These are phyloP conservation scores for Antitype chi DNA, from an alignment of 2,888 invertebrate species.

Conservation along the genomic window DNA sequence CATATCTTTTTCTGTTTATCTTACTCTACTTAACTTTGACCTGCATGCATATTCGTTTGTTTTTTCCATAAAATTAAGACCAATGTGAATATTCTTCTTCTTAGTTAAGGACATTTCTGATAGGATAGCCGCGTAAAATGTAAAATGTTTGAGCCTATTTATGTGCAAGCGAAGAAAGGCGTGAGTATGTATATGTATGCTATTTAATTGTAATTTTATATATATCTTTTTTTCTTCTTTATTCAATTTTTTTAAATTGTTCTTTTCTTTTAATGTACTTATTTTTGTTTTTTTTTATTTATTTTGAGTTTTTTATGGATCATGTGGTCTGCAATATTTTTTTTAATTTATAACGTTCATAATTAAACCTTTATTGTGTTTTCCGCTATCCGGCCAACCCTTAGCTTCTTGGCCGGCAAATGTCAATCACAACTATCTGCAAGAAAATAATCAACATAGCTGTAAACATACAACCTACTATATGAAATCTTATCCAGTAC, in stretches of 20 bases:
- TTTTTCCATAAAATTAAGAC: background rate
- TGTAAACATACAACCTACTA: slow-evolving; percentile 49
- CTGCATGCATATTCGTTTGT: slow-evolving; percentile 34
- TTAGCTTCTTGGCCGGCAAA: slow-evolving; percentile 24
- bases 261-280: no score
- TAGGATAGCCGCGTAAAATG: no score
- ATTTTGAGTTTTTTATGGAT: no score
- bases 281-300: no score
- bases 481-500: slow-evolving; percentile 31
- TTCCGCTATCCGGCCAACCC: slow-evolving; percentile 18
- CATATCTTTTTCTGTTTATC: slow-evolving; percentile 21
- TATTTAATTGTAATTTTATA: no score
- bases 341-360: background rate
- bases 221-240: no score
- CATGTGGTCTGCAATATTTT: no score
- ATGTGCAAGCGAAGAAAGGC: no score
- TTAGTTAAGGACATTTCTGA: no score
- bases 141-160: no score
- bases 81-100: slow-evolving; percentile 2
- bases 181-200: no score
- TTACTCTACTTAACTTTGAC: slow-evolving; percentile 45
- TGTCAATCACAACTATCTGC: slow-evolving; percentile 41
- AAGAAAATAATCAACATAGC: slow-evolving; percentile 54
- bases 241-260: no score
- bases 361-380: background rate